phyloP scores from a whole-genome alignment of 2,113 vertebrate species.

The Datnioides undecimradiatus region DNA sequence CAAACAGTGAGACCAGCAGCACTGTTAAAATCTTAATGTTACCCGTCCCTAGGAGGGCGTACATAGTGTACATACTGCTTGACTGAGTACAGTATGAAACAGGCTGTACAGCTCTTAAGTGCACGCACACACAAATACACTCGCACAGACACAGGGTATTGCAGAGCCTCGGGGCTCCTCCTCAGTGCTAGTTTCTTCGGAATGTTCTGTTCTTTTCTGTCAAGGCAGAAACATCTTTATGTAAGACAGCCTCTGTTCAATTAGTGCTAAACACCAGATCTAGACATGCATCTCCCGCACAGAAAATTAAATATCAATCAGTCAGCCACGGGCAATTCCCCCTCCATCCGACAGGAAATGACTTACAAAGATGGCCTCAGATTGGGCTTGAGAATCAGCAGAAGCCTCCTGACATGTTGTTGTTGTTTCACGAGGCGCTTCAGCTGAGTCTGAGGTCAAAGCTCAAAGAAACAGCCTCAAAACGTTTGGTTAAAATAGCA shows the following conservation, averaged over 20 bases:
- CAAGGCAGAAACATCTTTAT: conserved; percentile 17
- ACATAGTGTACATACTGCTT: conserved; percentile 1
- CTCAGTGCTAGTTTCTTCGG: conserved; percentile 1
- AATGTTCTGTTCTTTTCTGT: conserved; percentile 52
- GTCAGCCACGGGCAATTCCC: background rate
- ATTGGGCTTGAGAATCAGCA: background rate
- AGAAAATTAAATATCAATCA: background rate
- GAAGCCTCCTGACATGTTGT: background rate
- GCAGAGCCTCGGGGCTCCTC: background rate
- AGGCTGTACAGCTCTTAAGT: background rate
- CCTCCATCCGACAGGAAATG: conserved; percentile 19
- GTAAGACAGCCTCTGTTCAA: conserved; percentile 24
- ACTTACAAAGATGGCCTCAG: background rate
- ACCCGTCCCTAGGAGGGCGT: too few relatives aligned
- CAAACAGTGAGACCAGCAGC: too few relatives aligned
- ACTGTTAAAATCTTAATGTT: too few relatives aligned
- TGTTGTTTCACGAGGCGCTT: background rate
- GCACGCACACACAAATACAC: conserved; percentile 1
- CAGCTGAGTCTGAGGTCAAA: background rate
- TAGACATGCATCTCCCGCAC: background rate
- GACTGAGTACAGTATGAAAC: conserved; percentile 2
- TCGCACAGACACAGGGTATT: background rate
- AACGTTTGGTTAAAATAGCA: too few relatives aligned
- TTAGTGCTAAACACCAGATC: conserved; percentile 19
- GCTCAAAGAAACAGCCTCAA: too few relatives aligned